These are phyloP conservation scores for Phacellophora camtschatica DNA, from an alignment of 30 jellyfish, hydroid and myxozoan genomes.

Conservation along the genomic window DNA sequence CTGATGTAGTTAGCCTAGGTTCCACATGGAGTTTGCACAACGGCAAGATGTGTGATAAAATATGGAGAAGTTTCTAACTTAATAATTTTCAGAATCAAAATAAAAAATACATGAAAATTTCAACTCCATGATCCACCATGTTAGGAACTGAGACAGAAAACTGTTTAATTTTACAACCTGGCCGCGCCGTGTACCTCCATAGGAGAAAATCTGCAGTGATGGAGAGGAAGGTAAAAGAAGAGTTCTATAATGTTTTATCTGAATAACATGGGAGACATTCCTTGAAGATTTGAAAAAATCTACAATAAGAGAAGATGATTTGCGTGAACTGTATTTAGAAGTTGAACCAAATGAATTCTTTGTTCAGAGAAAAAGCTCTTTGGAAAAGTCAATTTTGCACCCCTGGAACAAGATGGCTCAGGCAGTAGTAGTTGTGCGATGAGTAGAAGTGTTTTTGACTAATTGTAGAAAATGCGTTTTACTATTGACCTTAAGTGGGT, in stretches of 20 bases:
- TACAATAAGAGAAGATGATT: not conserved
- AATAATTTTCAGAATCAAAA: not conserved
- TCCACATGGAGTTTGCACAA: not conserved
- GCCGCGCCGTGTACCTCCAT: not conserved
- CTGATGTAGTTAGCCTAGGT: no score
- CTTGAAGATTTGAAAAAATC: not conserved
- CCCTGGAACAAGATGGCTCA: no score
- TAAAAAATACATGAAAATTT: not conserved
- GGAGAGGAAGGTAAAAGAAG: constrained; percentile 5
- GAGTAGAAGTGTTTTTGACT: no score
- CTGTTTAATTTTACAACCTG: not conserved
- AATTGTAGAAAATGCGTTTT: no score
- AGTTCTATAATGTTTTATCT: not conserved
- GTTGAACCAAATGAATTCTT: not conserved
- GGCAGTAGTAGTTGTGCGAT: no score
- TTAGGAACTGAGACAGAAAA: not conserved
- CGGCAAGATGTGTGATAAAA: not conserved
- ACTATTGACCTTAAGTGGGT: no score
- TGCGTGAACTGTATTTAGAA: not conserved
- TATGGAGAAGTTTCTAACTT: not conserved
- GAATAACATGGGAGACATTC: constrained; percentile 1
- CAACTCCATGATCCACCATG: not conserved
- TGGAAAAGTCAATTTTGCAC: not conserved
- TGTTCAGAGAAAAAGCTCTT: not conserved
- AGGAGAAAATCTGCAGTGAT: constrained; percentile 2